Conservation (phyloP, 2,113 vertebrate species). For the Petaurus breviceps region DNA sequence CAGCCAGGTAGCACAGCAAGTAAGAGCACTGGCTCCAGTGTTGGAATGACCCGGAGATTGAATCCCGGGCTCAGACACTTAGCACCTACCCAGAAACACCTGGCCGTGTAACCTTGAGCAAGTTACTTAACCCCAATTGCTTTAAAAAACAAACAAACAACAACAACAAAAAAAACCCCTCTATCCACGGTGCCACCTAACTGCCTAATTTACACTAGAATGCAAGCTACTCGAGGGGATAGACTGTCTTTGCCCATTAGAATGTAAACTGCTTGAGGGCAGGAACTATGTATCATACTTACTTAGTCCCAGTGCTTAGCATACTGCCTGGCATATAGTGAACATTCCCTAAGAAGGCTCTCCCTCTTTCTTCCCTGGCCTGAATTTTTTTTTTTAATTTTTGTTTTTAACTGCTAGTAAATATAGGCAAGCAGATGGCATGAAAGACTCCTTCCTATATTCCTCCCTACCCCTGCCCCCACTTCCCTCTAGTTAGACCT, state of each 20-base stretch:
- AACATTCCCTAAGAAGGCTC: background rate
- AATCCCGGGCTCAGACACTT: no score
- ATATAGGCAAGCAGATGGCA: background rate
- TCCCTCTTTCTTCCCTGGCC: background rate
- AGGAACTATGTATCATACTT: background rate
- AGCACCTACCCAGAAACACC: no score
- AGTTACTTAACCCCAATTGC: no score
- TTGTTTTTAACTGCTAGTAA: background rate
- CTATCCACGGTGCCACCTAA: no score
- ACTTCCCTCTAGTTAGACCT: background rate
- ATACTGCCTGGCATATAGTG: background rate
- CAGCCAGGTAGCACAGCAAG: no score
- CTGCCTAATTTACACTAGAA: no score
- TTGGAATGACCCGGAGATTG: no score
- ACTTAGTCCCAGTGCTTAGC: background rate
- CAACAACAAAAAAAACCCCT: no score
- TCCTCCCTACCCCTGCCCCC: background rate
- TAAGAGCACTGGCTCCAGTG: no score
- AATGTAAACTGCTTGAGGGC: background rate
- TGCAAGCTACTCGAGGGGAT: no score
- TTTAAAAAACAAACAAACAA: no score
- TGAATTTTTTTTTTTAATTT: background rate
- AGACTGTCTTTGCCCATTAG: background rate
- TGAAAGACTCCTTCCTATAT: background rate
- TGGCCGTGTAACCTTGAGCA: no score